Percentiles rank a stretch among this genome's conserved stretches.
phyloP scores from a whole-genome alignment of 2,797 vertebrate genomes.

The Carduelis carduelis region DNA sequence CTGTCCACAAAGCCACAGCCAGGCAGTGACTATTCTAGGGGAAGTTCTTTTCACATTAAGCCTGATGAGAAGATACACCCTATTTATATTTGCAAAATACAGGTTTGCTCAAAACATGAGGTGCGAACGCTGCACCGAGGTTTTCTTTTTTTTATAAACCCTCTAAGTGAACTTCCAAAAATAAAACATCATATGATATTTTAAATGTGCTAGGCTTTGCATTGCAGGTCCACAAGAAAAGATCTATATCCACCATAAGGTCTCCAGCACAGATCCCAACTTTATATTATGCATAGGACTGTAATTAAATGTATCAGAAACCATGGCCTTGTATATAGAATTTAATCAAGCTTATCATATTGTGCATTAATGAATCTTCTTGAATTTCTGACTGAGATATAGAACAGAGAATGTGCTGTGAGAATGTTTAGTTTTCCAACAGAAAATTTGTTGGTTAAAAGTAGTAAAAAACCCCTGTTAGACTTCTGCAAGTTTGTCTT shows the following conservation, averaged over 20 bases:
- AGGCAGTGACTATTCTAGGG: not conserved
- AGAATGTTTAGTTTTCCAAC: not conserved
- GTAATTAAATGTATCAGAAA: not conserved
- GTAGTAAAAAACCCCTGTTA: not conserved
- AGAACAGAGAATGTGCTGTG: not conserved
- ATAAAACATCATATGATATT: not conserved
- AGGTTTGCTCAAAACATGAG: not conserved
- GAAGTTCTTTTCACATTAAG: not conserved
- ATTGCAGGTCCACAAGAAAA: not conserved
- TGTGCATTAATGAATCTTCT: not conserved
- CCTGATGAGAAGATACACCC: not conserved
- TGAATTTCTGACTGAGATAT: not conserved
- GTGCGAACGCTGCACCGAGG: not conserved
- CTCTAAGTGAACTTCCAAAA: not conserved
- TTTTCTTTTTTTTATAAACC: rapidly evolving
- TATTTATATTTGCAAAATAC: not conserved
- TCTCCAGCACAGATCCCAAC: not conserved
- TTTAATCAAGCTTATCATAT: not conserved
- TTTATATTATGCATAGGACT: not conserved
- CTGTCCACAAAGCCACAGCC: not conserved
- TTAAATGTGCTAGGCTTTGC: not conserved
- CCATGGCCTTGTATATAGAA: not conserved
- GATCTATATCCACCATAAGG: not conserved
- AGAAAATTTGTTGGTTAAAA: not conserved
- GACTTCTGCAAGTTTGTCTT: not conserved